Conservation (phyloP, 2,113 vertebrate species). For the Halcyon senegalensis region DNA sequence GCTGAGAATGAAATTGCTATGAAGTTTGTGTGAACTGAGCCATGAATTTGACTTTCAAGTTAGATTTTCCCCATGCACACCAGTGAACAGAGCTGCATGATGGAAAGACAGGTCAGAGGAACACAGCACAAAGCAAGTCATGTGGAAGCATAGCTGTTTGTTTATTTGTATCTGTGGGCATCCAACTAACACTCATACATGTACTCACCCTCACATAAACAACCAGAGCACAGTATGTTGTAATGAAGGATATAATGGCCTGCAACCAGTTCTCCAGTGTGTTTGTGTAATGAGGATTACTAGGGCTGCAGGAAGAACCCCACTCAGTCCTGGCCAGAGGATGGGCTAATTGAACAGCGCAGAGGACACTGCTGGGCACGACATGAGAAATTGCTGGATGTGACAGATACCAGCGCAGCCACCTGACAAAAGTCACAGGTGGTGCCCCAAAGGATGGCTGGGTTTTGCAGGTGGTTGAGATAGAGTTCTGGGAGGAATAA, state of each 20-base stretch:
- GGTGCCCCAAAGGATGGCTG: not conserved
- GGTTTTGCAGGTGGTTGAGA: not conserved
- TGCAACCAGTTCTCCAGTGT: not conserved
- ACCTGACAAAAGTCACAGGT: not conserved
- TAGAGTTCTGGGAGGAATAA: not conserved
- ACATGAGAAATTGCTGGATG: accelerated
- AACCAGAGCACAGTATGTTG: not conserved
- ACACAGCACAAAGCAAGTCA: not conserved
- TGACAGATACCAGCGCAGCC: accelerated
- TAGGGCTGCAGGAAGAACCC: not conserved
- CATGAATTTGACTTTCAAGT: not conserved
- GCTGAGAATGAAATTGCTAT: not conserved
- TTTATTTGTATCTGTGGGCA: not conserved
- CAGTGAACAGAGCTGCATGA: not conserved
- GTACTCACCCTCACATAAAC: not conserved
- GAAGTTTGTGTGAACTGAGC: not conserved
- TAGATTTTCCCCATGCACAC: not conserved
- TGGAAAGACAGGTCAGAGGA: not conserved
- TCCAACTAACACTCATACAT: accelerated
- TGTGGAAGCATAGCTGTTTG: not conserved
- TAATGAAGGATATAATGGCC: not conserved
- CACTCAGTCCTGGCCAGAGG: not conserved
- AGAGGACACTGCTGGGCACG: not conserved
- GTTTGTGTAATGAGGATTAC: not conserved
- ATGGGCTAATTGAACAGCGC: not conserved